Percentiles rank a stretch among this genome's conserved stretches.
Evolutionary conservation across 1,140 invertebrate species (phyloP).

Genomic region (Ceratina calcarata): DNA sequence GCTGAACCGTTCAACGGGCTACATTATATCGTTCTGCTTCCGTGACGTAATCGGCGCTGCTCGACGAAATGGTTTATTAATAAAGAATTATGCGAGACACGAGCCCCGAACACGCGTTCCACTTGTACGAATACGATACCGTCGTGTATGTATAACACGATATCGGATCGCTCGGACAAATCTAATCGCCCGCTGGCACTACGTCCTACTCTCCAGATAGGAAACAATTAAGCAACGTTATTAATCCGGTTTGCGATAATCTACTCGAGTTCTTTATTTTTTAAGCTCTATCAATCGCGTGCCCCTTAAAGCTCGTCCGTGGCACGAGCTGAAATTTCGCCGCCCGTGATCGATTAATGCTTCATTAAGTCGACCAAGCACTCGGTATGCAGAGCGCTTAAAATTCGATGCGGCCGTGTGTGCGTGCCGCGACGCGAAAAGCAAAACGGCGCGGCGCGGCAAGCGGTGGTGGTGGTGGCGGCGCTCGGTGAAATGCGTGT

Average conservation of each 20-base stretch:
- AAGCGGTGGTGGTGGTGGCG: not conserved
- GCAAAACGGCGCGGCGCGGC: not conserved
- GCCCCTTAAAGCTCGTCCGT: not conserved
- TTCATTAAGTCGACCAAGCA: not conserved
- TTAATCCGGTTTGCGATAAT: not conserved
- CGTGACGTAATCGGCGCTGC: slow-evolving; percentile 22
- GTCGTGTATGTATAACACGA: too few species aligned
- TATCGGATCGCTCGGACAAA: not conserved
- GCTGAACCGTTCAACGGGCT: slow-evolving; percentile 4
- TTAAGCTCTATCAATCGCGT: not conserved
- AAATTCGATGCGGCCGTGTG: slow-evolving; percentile 31
- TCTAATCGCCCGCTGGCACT: not conserved
- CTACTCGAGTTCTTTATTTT: not conserved
- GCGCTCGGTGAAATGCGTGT: slow-evolving; percentile 69
- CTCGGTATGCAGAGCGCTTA: slow-evolving; percentile 22
- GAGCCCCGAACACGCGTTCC: slow-evolving; percentile 18
- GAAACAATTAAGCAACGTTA: slow-evolving; percentile 3
- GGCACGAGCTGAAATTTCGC: not conserved
- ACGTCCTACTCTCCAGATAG: not conserved
- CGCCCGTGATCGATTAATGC: slow-evolving; percentile 37
- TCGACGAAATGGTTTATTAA: slow-evolving; percentile 24
- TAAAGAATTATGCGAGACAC: slow-evolving; percentile 36
- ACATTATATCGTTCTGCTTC: slow-evolving; percentile 33
- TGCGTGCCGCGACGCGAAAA: slow-evolving; percentile 26
- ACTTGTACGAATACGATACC: not conserved